Evolutionary conservation across 2,113 vertebrate species (phyloP), one percentile per base, ranked within the genome.

Genomic region (Cairina moschata): DNA sequence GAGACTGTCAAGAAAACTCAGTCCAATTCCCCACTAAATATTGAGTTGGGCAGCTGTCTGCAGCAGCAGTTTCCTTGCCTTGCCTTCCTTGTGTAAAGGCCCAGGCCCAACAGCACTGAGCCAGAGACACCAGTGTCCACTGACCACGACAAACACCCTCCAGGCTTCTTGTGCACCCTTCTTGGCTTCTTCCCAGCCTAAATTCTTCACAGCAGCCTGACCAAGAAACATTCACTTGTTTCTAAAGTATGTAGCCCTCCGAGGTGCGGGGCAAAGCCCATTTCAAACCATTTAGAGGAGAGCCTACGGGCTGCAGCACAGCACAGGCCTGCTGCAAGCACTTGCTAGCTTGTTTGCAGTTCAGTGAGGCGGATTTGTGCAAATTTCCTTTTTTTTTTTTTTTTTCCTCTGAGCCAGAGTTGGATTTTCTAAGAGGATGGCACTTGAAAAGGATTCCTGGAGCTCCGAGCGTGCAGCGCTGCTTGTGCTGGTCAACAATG

Each of bases 401-500:
- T 28, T 5, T 6, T 20, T 4, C 17, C 44, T 32, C 66, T 40
- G 46, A 54, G 31, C 18, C 17, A 0, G 0, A 40, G 63, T 40
- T 76, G 77, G 59, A 23, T 69, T 89, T 84, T 83, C 50, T 59
- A 88, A 91, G 74, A 93, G 78, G 55, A 82, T 83, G 92, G 77
- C 77, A 83, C 85, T 94, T 96, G 89, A 96, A 96, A 97, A 94
- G 81, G 78, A 90, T 95, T 88, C 95, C 87, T 92, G 83, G 48
- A 92, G 83, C 67, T n/a, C 1, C 1, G 76, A 60, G 34, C 9
- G 50, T 86, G 91, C 82, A 82, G 60, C 72, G 42, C 48, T 0
- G 29, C 95, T 91, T 86, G 88, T 92, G 90, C 72, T 15, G 5
- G 38, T 76, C 38, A 40, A 97, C 96, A 96, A 95, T 91, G 82